Conservation (phyloP, 2,113 vertebrate species). For the Macrotis lagotis region DNA sequence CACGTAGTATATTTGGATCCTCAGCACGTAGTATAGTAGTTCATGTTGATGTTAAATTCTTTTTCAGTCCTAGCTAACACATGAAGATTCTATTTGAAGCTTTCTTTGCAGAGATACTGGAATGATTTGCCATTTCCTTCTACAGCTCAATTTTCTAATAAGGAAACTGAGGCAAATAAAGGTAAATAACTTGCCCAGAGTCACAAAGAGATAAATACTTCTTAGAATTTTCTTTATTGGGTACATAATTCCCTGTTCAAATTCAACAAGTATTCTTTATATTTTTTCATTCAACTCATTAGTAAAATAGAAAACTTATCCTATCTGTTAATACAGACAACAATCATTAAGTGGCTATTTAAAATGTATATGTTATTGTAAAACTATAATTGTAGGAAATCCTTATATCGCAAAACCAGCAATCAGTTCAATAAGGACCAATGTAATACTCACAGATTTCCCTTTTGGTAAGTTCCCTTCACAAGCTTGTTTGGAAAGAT, state of each 20-base stretch:
- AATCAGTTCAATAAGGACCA: not conserved
- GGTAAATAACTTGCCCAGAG: no score
- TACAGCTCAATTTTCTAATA: no score
- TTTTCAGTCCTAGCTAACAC: no score
- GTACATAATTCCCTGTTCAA: not conserved
- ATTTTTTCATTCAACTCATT: not conserved
- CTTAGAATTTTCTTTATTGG: not conserved
- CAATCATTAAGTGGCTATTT: not conserved
- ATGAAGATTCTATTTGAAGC: no score
- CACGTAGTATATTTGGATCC: not conserved
- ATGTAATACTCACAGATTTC: slow-evolving; percentile 90
- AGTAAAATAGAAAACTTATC: not conserved
- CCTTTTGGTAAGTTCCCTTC: slow-evolving; percentile 92
- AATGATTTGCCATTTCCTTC: no score
- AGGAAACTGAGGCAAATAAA: no score
- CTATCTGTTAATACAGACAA: not conserved
- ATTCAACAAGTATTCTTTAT: not conserved
- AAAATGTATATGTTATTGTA: not conserved
- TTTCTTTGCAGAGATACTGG: no score
- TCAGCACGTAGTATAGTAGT: no score
- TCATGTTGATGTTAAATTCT: no score
- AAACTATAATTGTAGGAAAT: not conserved
- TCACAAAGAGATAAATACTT: not conserved
- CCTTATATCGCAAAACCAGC: not conserved
- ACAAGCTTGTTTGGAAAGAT: slow-evolving; percentile 95